Conservation (phyloP, 2,113 vertebrate genomes). For the Ranitomeya imitator region DNA sequence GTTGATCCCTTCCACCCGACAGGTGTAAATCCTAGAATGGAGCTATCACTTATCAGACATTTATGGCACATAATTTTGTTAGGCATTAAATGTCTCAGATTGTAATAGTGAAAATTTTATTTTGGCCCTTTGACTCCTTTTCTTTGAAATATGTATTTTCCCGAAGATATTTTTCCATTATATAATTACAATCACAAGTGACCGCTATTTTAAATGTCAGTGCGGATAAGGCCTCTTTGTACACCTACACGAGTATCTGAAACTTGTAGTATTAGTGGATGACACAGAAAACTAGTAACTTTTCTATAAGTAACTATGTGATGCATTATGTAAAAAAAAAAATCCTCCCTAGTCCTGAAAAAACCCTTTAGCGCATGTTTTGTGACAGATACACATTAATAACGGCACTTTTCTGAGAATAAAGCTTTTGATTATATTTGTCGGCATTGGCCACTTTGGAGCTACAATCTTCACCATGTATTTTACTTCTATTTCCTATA, state of each 20-base stretch:
- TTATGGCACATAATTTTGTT: too few species aligned
- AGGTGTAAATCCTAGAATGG: too few species aligned
- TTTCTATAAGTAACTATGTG: background rate
- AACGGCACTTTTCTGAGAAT: background rate
- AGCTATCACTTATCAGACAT: too few species aligned
- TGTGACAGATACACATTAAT: background rate
- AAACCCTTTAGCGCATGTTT: background rate
- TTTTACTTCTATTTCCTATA: background rate
- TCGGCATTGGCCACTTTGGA: constrained; percentile 6
- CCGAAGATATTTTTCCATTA: too few species aligned
- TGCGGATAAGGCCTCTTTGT: background rate
- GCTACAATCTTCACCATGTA: constrained; percentile 1
- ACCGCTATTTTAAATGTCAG: background rate
- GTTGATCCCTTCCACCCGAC: too few species aligned
- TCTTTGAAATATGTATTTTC: too few species aligned
- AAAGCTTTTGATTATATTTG: constrained; percentile 3
- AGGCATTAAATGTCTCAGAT: too few species aligned
- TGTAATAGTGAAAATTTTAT: too few species aligned
- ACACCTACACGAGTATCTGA: background rate
- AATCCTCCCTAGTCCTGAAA: background rate
- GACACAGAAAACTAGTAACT: background rate
- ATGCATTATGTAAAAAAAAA: background rate
- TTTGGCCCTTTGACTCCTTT: too few species aligned
- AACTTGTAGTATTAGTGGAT: background rate
- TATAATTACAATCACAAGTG: too few species aligned